phyloP scores from a whole-genome alignment of 1,140 invertebrate species.

The Reticulitermes speratus region DNA sequence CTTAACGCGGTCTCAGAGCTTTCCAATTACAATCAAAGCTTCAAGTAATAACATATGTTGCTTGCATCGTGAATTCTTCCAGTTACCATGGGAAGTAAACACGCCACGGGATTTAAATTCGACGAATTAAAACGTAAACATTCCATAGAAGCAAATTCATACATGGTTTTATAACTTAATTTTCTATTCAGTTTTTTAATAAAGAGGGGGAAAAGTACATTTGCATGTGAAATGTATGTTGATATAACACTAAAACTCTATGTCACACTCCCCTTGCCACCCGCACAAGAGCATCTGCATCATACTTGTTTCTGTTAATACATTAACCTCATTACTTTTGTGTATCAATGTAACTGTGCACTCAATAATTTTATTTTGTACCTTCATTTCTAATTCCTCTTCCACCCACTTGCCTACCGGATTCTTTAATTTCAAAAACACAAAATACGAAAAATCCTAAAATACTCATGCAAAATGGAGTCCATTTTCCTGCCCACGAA shows the following conservation, averaged over 20 bases:
- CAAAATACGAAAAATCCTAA: background rate
- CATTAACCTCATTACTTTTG: background rate
- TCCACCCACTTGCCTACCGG: background rate
- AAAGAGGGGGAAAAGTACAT: background rate
- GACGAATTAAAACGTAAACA: background rate
- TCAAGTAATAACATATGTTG: background rate
- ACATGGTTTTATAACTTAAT: conserved; percentile 2
- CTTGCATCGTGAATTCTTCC: background rate
- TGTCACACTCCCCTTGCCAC: background rate
- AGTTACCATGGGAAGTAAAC: background rate
- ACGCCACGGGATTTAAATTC: background rate
- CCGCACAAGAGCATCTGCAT: background rate
- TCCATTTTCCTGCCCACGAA: conserved; percentile 4
- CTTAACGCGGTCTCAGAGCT: too few species aligned
- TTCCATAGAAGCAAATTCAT: background rate
- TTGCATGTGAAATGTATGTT: background rate
- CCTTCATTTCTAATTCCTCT: background rate
- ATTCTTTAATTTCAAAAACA: background rate
- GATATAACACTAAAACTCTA: background rate
- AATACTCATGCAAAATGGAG: background rate
- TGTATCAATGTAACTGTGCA: background rate
- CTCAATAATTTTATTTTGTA: background rate
- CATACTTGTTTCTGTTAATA: background rate
- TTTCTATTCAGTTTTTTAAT: background rate
- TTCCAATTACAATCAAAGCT: background rate